Conservation (phyloP, 37 sponge, comb jelly and placozoan species). For the Beroe ovata region DNA sequence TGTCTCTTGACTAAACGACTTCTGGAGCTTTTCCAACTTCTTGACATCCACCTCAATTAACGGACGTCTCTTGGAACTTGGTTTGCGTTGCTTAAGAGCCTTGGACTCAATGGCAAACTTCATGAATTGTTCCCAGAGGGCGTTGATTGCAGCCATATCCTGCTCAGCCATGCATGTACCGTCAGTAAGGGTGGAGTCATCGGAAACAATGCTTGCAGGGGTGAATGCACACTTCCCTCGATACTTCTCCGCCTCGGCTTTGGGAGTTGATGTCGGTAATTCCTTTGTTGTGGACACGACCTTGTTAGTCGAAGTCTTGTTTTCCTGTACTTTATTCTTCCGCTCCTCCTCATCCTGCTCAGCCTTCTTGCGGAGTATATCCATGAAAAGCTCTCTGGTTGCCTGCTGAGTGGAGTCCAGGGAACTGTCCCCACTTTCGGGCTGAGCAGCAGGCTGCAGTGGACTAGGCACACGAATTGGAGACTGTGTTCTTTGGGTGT, state of each 20-base stretch:
- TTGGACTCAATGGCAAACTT: conserved; percentile 25
- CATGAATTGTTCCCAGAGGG: conserved; percentile 52
- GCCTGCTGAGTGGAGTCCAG: conserved; percentile 63
- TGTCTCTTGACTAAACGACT: conserved; percentile 15
- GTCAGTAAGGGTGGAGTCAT: conserved; percentile 42
- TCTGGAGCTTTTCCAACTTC: conserved; percentile 1
- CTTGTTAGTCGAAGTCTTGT: background rate
- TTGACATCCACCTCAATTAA: conserved; percentile 35
- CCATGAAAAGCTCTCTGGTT: conserved; percentile 47
- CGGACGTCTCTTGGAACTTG: background rate
- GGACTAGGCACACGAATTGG: background rate
- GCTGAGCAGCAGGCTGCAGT: background rate
- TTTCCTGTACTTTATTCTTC: background rate
- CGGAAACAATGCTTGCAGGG: background rate
- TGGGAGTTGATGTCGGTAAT: conserved; percentile 36
- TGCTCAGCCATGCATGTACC: conserved; percentile 3
- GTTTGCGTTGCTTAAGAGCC: conserved; percentile 6
- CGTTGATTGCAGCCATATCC: conserved; percentile 37
- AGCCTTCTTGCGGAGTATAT: conserved; percentile 59
- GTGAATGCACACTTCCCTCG: conserved; percentile 34
- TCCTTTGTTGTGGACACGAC: background rate
- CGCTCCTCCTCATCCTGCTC: conserved; percentile 38
- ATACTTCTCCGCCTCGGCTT: background rate
- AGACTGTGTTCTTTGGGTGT: background rate
- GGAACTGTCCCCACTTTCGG: conserved; percentile 25